Base-by-base conservation (phyloP, 1,140 invertebrate genomes). In the Drosophila equinoxialis region DNA sequence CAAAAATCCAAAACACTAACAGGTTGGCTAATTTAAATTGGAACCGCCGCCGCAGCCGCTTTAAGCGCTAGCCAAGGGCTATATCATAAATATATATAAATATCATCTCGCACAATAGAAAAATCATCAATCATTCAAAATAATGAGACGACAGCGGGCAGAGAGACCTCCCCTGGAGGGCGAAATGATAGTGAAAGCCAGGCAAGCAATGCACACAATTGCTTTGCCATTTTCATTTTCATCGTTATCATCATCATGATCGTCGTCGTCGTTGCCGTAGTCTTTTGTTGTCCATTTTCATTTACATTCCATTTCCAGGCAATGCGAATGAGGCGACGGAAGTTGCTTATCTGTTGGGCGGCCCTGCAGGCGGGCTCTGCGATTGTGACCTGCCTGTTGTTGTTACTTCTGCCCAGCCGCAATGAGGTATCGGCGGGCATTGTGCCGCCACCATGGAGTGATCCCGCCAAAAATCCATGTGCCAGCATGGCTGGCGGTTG, bases 391-490 rank as follows among this genome's bases (percentile, higher is more conserved):
- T 85, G 82, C 58, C 64, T 87, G 54, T 51, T 87, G 10, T 59
- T 91, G 3, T 13, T 91, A 11, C 57, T 89, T 14, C 69, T 76
- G 4, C 63, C 68, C 8, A 6, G 67, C 8, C 30, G 65, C 6
- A 30, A 71, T 41, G 66, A 74, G 20, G 73, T 74, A 2, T 39
- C 76, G 2, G 73, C 92, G 0, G 95, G 95, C 14, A 95, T 97
- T 60, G 93, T 96, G 71, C 95, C 96, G 23, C 96, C 96, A 3
- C 96, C 96, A 0, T 97, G 97, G 97, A 96, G 96, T 17, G 94
- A 97, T 92, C 95, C 96, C 1, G 93, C 94, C 7, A 94, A 94
- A 74, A 97, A 97, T 92, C 97, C 97, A 0, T 97, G 97, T 72
- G 96, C 96, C 4, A 92, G 93, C 1, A 94, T 95, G 91, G 95